Percentiles rank a stretch among this genome's conserved stretches.
Evolutionary conservation across 2,113 vertebrate species (phyloP).

Genomic region (Pantherophis guttatus): DNA sequence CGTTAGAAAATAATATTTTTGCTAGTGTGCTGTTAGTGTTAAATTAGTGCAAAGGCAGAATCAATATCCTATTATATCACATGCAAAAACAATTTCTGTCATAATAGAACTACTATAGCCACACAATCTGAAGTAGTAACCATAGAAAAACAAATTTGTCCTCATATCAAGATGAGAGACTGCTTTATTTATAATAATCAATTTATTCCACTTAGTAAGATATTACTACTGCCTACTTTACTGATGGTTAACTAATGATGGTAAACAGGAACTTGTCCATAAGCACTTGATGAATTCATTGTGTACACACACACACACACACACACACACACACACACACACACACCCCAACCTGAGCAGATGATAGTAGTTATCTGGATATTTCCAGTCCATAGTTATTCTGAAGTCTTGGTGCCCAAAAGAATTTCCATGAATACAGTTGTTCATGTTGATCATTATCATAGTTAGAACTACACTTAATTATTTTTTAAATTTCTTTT

Average conservation of each 20-base stretch:
- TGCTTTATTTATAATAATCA: background rate
- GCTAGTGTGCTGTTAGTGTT: background rate
- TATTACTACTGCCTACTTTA: background rate
- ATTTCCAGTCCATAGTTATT: background rate
- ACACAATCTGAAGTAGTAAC: background rate
- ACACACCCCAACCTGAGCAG: background rate
- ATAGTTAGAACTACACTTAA: background rate
- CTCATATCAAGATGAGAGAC: background rate
- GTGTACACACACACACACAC: background rate
- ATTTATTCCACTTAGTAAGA: constrained; percentile 11
- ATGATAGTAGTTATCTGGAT: background rate
- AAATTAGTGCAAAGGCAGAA: background rate
- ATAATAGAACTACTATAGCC: background rate
- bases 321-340: background rate
- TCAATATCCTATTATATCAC: background rate
- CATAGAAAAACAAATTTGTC: background rate
- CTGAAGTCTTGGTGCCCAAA: background rate
- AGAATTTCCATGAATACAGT: background rate
- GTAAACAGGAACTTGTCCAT: background rate
- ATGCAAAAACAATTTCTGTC: background rate
- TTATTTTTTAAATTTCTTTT: background rate
- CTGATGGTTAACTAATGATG: background rate
- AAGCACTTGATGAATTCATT: background rate
- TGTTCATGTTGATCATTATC: background rate
- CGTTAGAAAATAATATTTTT: background rate